Evolutionary conservation across 1,140 invertebrate genomes (phyloP), one percentile per base, ranked within the genome.

Genomic region (Aplysia californica): DNA sequence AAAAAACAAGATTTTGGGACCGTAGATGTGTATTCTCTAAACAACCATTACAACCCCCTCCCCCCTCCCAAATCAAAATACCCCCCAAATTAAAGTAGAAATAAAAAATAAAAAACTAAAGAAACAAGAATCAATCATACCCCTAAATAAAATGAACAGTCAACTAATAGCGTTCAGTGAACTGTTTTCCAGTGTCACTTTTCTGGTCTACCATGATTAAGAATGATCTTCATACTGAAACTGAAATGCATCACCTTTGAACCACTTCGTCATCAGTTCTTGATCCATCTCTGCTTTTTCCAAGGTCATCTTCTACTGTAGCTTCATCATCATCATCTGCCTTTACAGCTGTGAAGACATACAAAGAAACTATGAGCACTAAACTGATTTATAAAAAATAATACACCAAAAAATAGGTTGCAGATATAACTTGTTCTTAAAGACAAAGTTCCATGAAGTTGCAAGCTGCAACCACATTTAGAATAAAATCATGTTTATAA

Each of bases 211-310:
- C n/a, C n/a, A n/a, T n/a, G n/a, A n/a, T n/a, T n/a, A n/a, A n/a
- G n/a, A n/a, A n/a, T n/a, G n/a, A n/a, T n/a, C n/a, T n/a, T n/a
- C n/a, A n/a, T n/a, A n/a, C n/a, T n/a, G n/a, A n/a, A n/a, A n/a
- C n/a, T n/a, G n/a, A n/a, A n/a, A n/a, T n/a, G n/a, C n/a, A 73
- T 87, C 90, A 95, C 95, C 95, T 91, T 79, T 88, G 79, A 39
- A 91, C 88, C 41, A 84, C 87, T 84, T 91, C 90, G 86, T 91
- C 91, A 80, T 92, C 91, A 21, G 96, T 97, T 90, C 94, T 92
- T 20, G 95, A 96, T 74, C 92, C 95, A 89, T 96, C 95, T 81
- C 93, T 92, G 76, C 93, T 95, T 36, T 94, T 92, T 3, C 95
- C 95, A 59, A 96, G 88, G 89, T 96, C 94, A 50, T 92, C 83